Percentiles rank a stretch among this genome's conserved stretches.
These are phyloP conservation scores for Nomada ferruginata DNA, from an alignment of 2,888 invertebrate genomes.

Conservation along the genomic window DNA sequence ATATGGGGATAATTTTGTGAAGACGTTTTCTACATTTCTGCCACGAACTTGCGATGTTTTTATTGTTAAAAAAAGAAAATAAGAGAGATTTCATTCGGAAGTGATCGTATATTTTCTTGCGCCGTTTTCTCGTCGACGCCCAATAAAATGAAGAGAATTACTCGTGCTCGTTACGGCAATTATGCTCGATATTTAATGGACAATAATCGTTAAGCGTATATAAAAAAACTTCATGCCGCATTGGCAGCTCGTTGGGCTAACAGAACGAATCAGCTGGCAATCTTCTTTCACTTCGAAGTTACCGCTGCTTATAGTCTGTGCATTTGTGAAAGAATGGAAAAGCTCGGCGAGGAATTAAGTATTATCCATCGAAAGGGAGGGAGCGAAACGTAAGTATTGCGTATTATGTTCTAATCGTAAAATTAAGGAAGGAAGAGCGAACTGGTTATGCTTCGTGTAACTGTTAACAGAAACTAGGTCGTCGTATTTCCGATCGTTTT, in stretches of 20 bases:
- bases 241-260: not conserved
- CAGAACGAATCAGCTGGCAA: not conserved
- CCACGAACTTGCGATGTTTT: too few species aligned
- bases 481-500: not conserved
- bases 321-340: too few species aligned
- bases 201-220: not conserved
- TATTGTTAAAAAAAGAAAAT: too few species aligned
- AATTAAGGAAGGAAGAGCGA: not conserved
- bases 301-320: not conserved
- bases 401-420: not conserved
- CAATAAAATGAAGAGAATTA: not conserved
- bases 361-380: not conserved
- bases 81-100: not conserved
- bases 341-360: not conserved
- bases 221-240: not conserved
- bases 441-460: not conserved
- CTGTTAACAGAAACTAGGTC: constrained; percentile 2
- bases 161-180: not conserved
- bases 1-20: too few species aligned
- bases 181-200: not conserved
- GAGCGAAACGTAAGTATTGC: not conserved
- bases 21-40: too few species aligned
- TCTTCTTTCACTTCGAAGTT: not conserved
- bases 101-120: not conserved
- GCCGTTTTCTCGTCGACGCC: not conserved